A percentile compares a stretch with the other conserved stretches of the same genome.
Evolutionary conservation across 2,113 vertebrate species (phyloP).

Genomic region (Spea multiplicata): DNA sequence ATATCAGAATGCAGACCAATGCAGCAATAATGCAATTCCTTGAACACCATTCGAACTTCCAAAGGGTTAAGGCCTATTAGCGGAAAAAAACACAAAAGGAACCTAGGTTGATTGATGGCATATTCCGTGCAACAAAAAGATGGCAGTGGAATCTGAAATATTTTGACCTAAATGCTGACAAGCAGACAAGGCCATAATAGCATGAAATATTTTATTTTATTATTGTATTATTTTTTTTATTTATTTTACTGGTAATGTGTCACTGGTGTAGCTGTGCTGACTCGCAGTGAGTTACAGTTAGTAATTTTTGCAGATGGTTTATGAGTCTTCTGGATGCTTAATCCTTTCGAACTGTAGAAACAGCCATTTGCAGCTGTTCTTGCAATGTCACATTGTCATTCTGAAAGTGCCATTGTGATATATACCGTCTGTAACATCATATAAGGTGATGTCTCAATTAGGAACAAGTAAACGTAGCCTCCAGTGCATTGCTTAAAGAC

Average conservation of each 20-base stretch:
- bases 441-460: conserved; percentile 66
- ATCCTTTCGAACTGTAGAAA: conserved; percentile 40
- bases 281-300: conserved; percentile 44
- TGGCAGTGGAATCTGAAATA: conserved; percentile 15
- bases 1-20: no score
- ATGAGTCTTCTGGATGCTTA: conserved; percentile 43
- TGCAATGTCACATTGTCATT: conserved; percentile 66
- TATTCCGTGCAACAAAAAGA: neutral
- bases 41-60: no score
- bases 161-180: conserved; percentile 34
- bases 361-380: conserved; percentile 57
- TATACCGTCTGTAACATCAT: conserved; percentile 62
- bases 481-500: conserved; percentile 43
- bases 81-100: conserved; percentile 8
- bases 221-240: neutral
- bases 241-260: conserved; percentile 31
- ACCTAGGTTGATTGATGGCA: conserved; percentile 18
- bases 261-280: conserved; percentile 26
- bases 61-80: neutral
- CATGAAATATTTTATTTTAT: conserved; percentile 19
- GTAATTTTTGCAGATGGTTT: conserved; percentile 49
- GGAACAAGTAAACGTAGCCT: conserved; percentile 63
- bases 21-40: no score
- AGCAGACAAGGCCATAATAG: conserved; percentile 22
- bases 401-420: conserved; percentile 65